Conservation (phyloP, 2,113 vertebrate genomes). For the Crocuta crocuta region DNA sequence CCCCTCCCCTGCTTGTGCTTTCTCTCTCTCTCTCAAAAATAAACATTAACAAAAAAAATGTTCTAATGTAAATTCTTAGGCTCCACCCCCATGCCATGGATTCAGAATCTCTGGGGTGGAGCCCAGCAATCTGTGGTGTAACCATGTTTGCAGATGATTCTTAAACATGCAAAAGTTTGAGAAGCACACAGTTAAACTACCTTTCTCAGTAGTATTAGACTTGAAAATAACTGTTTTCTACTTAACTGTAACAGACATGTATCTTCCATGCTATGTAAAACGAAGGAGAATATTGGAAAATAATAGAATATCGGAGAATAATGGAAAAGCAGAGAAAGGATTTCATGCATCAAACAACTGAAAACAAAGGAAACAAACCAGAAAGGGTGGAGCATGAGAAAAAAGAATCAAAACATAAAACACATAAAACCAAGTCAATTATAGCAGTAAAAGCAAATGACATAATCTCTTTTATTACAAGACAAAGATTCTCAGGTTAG, state of each 20-base stretch:
- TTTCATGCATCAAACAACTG: neutral
- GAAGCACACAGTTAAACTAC: neutral
- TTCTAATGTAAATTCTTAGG: neutral
- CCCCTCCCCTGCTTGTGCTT: no score
- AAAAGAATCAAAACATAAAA: neutral
- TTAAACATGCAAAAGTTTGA: neutral
- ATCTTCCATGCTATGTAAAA: neutral
- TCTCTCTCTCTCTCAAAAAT: no score
- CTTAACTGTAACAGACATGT: neutral
- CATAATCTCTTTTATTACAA: conserved; percentile 22
- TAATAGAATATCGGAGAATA: neutral
- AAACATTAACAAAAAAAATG: no score
- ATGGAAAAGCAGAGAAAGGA: neutral
- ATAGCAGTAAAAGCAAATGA: neutral
- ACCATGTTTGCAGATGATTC: neutral
- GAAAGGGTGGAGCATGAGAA: neutral
- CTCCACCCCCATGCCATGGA: neutral
- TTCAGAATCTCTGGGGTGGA: neutral
- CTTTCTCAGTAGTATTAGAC: neutral
- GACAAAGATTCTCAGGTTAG: conserved; percentile 34
- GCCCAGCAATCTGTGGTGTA: neutral
- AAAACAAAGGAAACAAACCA: neutral
- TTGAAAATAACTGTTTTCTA: neutral
- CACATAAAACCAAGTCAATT: neutral
- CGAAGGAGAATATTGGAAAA: neutral